Conservation (phyloP, 2,888 invertebrate genomes). For the Galerucella calmariensis region DNA sequence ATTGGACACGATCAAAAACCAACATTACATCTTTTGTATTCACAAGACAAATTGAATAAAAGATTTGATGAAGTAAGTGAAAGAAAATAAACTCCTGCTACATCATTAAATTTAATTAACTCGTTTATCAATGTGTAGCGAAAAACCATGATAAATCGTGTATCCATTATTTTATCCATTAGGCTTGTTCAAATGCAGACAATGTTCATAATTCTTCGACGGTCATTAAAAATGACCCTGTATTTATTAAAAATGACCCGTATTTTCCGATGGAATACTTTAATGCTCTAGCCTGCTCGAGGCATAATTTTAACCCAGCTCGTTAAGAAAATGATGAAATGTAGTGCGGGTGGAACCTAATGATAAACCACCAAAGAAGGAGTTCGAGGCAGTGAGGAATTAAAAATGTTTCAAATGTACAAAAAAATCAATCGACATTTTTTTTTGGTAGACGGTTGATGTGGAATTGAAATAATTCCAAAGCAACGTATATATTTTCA, state of each 20-base stretch:
- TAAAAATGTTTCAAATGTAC: neutral
- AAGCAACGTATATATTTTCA: too few relatives aligned
- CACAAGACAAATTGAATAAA: too few relatives aligned
- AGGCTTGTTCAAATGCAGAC: constrained; percentile 28
- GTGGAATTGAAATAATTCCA: too few relatives aligned
- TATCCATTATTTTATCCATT: constrained; percentile 19
- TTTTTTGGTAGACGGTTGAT: neutral
- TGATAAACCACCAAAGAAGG: constrained; percentile 60
- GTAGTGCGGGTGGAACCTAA: constrained; percentile 61
- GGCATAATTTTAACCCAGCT: constrained; percentile 63
- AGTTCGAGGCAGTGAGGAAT: constrained; percentile 45
- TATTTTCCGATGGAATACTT: constrained; percentile 55
- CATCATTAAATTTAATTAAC: constrained; percentile 1
- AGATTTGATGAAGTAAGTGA: neutral
- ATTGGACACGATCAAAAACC: too few relatives aligned
- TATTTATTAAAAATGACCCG: constrained; percentile 32
- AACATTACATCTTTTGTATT: too few relatives aligned
- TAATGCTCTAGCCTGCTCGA: constrained; percentile 59
- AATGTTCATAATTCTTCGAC: constrained; percentile 60
- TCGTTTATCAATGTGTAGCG: neutral
- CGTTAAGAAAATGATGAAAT: constrained; percentile 56
- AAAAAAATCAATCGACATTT: neutral
- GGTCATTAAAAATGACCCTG: constrained; percentile 60
- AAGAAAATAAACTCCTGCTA: neutral
- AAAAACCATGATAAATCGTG: constrained; percentile 26